Evolutionary conservation across 1,140 invertebrate species (phyloP), one percentile per base, ranked within the genome.

Genomic region (Saxidomus purpurata): DNA sequence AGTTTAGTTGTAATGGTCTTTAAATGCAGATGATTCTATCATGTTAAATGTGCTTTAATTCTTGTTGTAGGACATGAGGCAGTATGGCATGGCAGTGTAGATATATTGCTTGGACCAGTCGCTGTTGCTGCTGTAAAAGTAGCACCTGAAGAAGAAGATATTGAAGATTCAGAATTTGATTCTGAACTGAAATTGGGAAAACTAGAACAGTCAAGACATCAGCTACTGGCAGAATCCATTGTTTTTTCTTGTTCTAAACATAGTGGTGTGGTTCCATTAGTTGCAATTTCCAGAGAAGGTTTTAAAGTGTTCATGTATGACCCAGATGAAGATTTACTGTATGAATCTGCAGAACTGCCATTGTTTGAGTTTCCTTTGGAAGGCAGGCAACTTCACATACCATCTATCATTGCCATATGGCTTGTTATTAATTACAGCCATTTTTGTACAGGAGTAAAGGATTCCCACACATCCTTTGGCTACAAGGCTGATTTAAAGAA

Each of bases 231-330:
- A 22, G 71, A 76, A 76, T 38, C 15, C 17, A 40, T 76, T 19
- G 36, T 40, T 17, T 76, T 76, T 40, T 36, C 71, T 22, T 76
- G n/a, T 40, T 1, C 43, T 22, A n/a, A 38, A 25, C n/a, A 47
- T 38, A 38, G 1, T 38, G 71, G 71, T 22, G 19, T 76, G 38
- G 43, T 40, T 17, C 71, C 71, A 76, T 31, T 34, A 13, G 4
- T 76, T 38, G 31, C 31, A 38, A 40, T 76, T 38, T 38, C 15
- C 15, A 38, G 19, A 40, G 43, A 76, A 3, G 17, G 40, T 22
- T 34, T 76, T n/a, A 76, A 76, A 76, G 38, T 76, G 19, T 76
- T 76, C 28, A 76, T 76, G 71, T 76, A 76, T 76, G 71, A 76
- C 22, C 71, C 71, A 9, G 19, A 40, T 38, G n/a, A 38, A 40